Conservation (phyloP, 2,888 invertebrate species). For the Leptura quadrifasciata region DNA sequence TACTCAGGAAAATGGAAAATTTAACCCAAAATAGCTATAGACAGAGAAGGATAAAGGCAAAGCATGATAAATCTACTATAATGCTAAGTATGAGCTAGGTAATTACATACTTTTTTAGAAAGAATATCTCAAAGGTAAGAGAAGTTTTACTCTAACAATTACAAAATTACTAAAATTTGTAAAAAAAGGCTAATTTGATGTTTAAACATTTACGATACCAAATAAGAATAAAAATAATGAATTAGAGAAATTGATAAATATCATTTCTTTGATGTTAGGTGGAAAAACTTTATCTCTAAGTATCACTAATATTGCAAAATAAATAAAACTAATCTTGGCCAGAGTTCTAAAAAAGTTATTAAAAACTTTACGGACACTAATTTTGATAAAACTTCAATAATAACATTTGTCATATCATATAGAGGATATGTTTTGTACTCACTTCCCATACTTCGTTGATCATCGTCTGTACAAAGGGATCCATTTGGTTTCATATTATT, state of each 20-base stretch:
- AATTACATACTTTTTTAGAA: background rate
- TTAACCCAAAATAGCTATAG: conserved; percentile 34
- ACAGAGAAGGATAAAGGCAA: conserved; percentile 30
- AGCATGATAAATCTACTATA: conserved; percentile 45
- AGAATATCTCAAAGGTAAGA: background rate
- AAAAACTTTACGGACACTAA: background rate
- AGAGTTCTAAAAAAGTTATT: background rate
- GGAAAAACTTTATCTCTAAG: background rate
- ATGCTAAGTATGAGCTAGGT: conserved; percentile 20
- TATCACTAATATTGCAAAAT: background rate
- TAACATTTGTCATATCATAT: background rate
- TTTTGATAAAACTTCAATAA: background rate
- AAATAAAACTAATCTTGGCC: background rate
- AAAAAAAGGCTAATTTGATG: background rate
- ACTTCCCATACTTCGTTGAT: conserved; percentile 71
- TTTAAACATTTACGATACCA: background rate
- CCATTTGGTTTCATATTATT: conserved; percentile 67
- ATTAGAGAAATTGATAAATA: background rate
- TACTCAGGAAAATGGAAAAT: conserved; percentile 26
- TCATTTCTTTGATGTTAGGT: background rate
- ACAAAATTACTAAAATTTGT: background rate
- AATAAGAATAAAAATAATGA: too few relatives aligned
- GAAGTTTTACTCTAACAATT: background rate
- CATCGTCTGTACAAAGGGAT: conserved; percentile 65
- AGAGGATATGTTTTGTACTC: conserved; percentile 61